Base-by-base conservation (phyloP, 2,113 vertebrate genomes). In the Chitala chitala region DNA sequence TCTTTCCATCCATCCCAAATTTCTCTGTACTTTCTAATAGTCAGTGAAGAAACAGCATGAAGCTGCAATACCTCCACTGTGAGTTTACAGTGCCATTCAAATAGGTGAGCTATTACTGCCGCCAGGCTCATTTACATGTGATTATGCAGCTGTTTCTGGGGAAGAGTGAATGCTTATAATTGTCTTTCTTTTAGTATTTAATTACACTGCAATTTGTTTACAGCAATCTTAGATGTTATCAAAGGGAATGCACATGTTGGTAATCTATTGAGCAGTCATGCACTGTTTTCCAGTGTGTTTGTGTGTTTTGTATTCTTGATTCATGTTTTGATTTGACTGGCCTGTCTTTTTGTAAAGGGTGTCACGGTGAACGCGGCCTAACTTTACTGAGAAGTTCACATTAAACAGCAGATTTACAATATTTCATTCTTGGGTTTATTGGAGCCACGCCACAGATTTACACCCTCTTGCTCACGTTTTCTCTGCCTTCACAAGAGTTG, bases 161-260 rank as follows among this genome's bases (percentile, higher is more conserved):
- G 74, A 79, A 81, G 75, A 80, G 69, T 75, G 79, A 75, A 74
- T 65, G 59, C 79, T 80, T 78, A 77, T 86, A 85, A 88, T 88
- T 83, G 85, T 86, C 77, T 69, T 82, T 90, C 87, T 89, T 90
- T 89, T 87, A 78, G 81, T 80, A 74, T 79, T 80, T 81, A 86
- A 89, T 90, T 90, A 83, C 70, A 72, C 65, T 38, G 78, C 86
- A 76, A 82, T 89, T 89, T 89, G 55, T 76, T 81, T 63, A 76
- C 50, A 86, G 81, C 89, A 83, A 87, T 86, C 83, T 82, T 82
- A 83, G 78, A 83, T 77, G 76, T 71, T 80, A 76, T 36, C 68
- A 75, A 31, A 74, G 78, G 66, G 73, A 50, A 55, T 64, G 69
- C 76, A 68, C 69, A 75, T 74, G 77, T 73, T 77, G 82, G 86